These are phyloP conservation scores for Drosophila flavopinicola DNA, from an alignment of 2,888 invertebrate species.

Conservation along the genomic window DNA sequence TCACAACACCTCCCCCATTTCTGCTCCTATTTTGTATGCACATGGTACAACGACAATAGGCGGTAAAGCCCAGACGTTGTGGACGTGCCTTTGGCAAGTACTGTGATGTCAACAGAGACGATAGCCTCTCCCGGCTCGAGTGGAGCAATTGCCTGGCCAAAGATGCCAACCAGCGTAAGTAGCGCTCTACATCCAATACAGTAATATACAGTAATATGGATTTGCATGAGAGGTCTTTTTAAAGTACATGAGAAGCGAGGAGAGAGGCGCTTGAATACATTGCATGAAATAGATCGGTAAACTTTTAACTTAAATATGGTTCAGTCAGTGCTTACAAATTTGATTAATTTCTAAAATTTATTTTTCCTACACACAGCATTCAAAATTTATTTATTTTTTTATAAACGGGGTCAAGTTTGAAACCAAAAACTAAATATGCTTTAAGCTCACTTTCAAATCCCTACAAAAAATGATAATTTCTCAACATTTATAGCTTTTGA, in stretches of 20 bases:
- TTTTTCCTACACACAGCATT: no score
- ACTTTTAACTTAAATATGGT: not conserved
- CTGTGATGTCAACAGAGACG: slow-evolving; percentile 94
- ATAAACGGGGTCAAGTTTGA: no score
- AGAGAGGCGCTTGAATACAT: slow-evolving; percentile 3
- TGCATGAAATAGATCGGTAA: not conserved
- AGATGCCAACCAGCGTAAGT: slow-evolving; percentile 93
- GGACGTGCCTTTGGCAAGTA: slow-evolving; percentile 94
- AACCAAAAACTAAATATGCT: no score
- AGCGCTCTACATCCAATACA: not conserved
- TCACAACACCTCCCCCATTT: slow-evolving; percentile 21
- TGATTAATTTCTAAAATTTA: no score
- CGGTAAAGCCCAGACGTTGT: slow-evolving; percentile 95
- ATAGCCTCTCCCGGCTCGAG: slow-evolving; percentile 91
- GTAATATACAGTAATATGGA: not conserved
- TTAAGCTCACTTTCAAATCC: no score
- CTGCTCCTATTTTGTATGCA: slow-evolving; percentile 48
- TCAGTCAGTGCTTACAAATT: no score
- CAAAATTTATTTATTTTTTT: no score
- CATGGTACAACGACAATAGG: slow-evolving; percentile 80
- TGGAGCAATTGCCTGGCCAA: slow-evolving; percentile 94
- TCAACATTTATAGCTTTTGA: no score
- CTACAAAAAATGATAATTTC: no score
- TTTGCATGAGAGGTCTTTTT: slow-evolving; percentile 5
- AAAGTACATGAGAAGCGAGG: not conserved